Evolutionary conservation across 2,113 vertebrate species (phyloP).

Genomic region (Apus apus): DNA sequence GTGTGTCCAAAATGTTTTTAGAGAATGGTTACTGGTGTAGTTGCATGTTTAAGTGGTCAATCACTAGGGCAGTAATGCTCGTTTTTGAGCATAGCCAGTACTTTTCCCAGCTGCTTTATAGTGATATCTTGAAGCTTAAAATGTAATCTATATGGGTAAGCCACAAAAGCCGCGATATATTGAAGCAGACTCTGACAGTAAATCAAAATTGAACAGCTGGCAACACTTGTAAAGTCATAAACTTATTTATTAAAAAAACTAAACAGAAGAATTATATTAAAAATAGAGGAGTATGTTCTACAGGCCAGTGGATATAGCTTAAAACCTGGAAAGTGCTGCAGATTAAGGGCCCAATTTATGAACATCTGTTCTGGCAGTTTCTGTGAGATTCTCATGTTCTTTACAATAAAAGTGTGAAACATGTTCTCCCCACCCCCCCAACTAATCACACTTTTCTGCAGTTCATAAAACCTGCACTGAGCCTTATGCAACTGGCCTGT

Average conservation of each 20-base stretch:
- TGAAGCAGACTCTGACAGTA: slow-evolving; percentile 70
- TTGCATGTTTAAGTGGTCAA: slow-evolving; percentile 51
- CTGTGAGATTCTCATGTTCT: slow-evolving; percentile 55
- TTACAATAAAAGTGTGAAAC: slow-evolving; percentile 69
- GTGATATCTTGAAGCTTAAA: slow-evolving; percentile 75
- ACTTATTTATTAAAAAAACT: slow-evolving; percentile 73
- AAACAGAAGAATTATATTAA: slow-evolving; percentile 73
- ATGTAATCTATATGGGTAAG: slow-evolving; percentile 73
- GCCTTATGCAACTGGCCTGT: slow-evolving; percentile 18
- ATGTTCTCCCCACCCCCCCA: not conserved
- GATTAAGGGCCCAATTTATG: slow-evolving; percentile 66
- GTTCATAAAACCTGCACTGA: slow-evolving; percentile 68
- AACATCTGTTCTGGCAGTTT: slow-evolving; percentile 72
- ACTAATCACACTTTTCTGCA: slow-evolving; percentile 66
- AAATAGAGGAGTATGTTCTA: slow-evolving; percentile 60
- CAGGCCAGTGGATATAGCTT: slow-evolving; percentile 55
- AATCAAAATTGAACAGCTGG: slow-evolving; percentile 73
- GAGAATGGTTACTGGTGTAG: slow-evolving; percentile 25
- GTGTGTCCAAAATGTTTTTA: slow-evolving; percentile 22
- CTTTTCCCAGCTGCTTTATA: slow-evolving; percentile 72
- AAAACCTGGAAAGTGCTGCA: slow-evolving; percentile 72
- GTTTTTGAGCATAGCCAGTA: slow-evolving; percentile 64
- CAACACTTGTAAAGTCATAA: slow-evolving; percentile 65
- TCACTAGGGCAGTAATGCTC: slow-evolving; percentile 47
- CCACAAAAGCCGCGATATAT: slow-evolving; percentile 74